phyloP scores from a whole-genome alignment of 2,797 vertebrate species.

The Ctenopoma multispine region DNA sequence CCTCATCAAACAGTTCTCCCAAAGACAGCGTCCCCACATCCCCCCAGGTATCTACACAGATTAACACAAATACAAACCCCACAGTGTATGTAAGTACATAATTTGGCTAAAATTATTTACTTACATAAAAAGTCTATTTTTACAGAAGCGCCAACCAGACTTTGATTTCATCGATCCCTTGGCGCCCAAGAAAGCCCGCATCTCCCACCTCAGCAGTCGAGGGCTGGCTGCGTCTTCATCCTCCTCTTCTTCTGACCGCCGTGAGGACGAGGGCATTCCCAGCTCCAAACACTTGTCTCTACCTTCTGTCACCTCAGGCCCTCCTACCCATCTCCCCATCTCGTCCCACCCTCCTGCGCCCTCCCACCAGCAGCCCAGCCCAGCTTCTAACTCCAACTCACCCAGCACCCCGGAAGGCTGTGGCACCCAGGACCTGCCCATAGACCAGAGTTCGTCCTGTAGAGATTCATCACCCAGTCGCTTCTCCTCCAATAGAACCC shows the following conservation, averaged over 20 bases:
- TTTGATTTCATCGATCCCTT: conserved; percentile 88
- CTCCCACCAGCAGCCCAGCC: conserved; percentile 83
- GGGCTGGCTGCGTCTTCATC: conserved; percentile 75
- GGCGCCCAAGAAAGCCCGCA: conserved; percentile 90
- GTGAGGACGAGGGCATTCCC: conserved; percentile 73
- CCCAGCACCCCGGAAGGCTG: conserved; percentile 90
- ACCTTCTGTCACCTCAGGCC: conserved; percentile 66
- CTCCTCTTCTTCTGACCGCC: conserved; percentile 77
- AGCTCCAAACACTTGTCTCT: conserved; percentile 72
- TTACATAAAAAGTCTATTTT: conserved; percentile 15
- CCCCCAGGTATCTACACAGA: conserved; percentile 84
- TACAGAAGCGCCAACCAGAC: conserved; percentile 86
- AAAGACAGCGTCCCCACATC: conserved; percentile 84
- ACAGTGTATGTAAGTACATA: not conserved
- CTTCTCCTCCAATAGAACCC: conserved; percentile 52
- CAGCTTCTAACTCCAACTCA: conserved; percentile 89
- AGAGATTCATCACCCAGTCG: conserved; percentile 86
- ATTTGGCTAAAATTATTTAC: not conserved
- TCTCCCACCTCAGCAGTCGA: conserved; percentile 88
- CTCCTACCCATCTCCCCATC: conserved; percentile 66
- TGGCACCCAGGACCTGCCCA: conserved; percentile 90
- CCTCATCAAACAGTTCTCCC: conserved; percentile 79
- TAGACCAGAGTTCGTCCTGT: conserved; percentile 85
- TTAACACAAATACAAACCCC: not conserved
- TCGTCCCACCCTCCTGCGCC: conserved; percentile 76